phyloP scores from a whole-genome alignment of 2,113 vertebrate species.

The Apteryx mantelli region DNA sequence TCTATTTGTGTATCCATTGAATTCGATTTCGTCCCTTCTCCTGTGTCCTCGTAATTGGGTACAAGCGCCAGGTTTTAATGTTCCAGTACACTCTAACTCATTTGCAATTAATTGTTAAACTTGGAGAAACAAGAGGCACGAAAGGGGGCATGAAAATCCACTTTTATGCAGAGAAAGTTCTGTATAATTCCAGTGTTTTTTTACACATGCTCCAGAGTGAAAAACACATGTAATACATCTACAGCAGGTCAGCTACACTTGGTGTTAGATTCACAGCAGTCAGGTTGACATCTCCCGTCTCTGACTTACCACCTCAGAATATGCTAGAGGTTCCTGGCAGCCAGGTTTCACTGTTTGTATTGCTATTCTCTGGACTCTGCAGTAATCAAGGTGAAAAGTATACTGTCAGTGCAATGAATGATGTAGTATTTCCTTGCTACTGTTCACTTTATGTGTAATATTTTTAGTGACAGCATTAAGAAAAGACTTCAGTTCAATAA shows the following conservation, averaged over 20 bases:
- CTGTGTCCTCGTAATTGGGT: not conserved
- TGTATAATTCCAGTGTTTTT: not conserved
- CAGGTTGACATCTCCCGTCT: rapidly evolving
- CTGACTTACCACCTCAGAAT: not conserved
- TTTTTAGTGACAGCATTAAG: not conserved
- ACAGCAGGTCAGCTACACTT: not conserved
- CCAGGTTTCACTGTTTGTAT: not conserved
- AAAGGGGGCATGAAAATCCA: not conserved
- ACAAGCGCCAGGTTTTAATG: not conserved
- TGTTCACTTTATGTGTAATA: not conserved
- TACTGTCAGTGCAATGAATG: not conserved
- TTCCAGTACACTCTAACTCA: not conserved
- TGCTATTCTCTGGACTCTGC: not conserved
- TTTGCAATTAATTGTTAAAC: not conserved
- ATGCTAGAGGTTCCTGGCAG: not conserved
- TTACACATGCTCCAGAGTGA: not conserved
- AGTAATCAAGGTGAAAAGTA: not conserved
- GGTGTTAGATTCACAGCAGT: not conserved
- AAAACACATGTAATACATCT: not conserved
- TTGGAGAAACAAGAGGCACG: not conserved
- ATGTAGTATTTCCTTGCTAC: not conserved
- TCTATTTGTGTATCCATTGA: not conserved
- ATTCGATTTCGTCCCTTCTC: not conserved
- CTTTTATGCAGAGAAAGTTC: not conserved
- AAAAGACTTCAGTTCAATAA: not conserved